A percentile compares a stretch with the other conserved stretches of the same genome.
Evolutionary conservation across 2,888 invertebrate genomes (phyloP).

Genomic region (Drosophila pseudotakahashii): DNA sequence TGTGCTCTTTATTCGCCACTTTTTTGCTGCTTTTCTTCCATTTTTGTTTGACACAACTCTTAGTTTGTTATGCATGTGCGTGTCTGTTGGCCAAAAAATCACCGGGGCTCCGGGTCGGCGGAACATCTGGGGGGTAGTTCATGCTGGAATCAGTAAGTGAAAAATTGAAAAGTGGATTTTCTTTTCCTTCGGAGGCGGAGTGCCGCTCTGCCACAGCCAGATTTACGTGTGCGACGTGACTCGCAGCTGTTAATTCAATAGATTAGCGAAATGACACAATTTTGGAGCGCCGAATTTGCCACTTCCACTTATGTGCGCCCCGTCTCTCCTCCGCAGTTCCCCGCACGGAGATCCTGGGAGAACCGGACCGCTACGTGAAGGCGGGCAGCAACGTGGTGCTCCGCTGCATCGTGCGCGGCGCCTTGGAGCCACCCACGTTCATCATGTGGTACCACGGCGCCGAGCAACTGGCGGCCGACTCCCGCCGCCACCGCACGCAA

Average conservation of each 20-base stretch:
- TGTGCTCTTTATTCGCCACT: conserved; percentile 50
- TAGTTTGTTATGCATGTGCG: conserved; percentile 74
- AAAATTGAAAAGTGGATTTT: conserved; percentile 78
- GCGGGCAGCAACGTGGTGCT: conserved; percentile 94
- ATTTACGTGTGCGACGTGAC: conserved; percentile 78
- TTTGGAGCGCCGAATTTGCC: conserved; percentile 43
- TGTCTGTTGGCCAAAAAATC: conserved; percentile 46
- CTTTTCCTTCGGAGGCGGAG: conserved; percentile 48
- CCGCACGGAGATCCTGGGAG: conserved; percentile 95
- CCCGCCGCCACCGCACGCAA: conserved; percentile 83
- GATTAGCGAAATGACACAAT: conserved; percentile 77
- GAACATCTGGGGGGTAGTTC: conserved; percentile 11
- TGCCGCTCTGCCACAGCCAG: conserved; percentile 56
- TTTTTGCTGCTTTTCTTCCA: conserved; percentile 20
- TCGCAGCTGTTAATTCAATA: conserved; percentile 79
- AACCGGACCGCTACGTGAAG: conserved; percentile 95
- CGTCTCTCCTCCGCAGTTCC: conserved; percentile 88
- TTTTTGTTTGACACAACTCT: conserved; percentile 69
- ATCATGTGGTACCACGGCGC: conserved; percentile 95
- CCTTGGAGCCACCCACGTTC: conserved; percentile 95
- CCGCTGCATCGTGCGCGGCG: conserved; percentile 95
- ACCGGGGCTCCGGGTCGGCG: conserved; percentile 11
- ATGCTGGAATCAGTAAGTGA: conserved; percentile 67
- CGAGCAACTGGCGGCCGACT: conserved; percentile 83
- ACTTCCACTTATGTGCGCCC: conserved; percentile 27